These are phyloP conservation scores for Bufotes viridis DNA, from an alignment of 2,797 vertebrate species.

Conservation along the genomic window DNA sequence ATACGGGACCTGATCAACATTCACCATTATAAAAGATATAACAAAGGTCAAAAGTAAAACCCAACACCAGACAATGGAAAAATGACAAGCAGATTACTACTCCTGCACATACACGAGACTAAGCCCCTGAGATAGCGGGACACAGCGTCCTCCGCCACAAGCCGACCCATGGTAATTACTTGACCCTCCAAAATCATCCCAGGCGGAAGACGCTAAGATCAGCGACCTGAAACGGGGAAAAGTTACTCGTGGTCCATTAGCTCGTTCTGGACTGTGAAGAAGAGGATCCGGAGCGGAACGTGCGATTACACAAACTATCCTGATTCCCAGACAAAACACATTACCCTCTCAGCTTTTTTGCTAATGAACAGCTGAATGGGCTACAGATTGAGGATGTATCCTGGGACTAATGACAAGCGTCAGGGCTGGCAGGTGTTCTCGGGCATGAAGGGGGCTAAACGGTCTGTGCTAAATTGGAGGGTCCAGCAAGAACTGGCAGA, in stretches of 20 bases:
- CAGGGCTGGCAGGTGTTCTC: slow-evolving; percentile 47
- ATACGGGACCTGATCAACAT: too few relatives aligned
- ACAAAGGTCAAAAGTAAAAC: too few relatives aligned
- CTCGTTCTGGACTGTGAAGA: slow-evolving; percentile 14
- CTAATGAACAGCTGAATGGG: slow-evolving; percentile 51
- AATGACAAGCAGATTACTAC: too few relatives aligned
- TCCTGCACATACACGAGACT: too few relatives aligned
- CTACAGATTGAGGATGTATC: slow-evolving; percentile 33
- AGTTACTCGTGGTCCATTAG: background rate
- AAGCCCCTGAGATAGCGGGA: too few relatives aligned
- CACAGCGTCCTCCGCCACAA: too few relatives aligned
- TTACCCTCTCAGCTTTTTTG: slow-evolving; percentile 33
- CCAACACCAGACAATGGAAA: too few relatives aligned
- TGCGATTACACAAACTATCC: slow-evolving; percentile 51
- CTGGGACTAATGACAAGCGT: slow-evolving; percentile 44
- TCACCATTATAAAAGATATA: too few relatives aligned
- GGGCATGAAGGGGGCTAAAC: slow-evolving; percentile 45
- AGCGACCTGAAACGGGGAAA: background rate
- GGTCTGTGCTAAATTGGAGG: slow-evolving; percentile 36
- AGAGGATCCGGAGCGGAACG: slow-evolving; percentile 9
- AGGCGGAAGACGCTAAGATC: background rate
- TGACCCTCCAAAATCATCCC: too few relatives aligned
- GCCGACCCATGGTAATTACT: too few relatives aligned
- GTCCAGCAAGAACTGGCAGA: background rate
- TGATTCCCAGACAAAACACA: background rate